Evolutionary conservation across 1,140 invertebrate genomes (phyloP), one percentile per base, ranked within the genome.

Genomic region (Galendromus occidentalis): DNA sequence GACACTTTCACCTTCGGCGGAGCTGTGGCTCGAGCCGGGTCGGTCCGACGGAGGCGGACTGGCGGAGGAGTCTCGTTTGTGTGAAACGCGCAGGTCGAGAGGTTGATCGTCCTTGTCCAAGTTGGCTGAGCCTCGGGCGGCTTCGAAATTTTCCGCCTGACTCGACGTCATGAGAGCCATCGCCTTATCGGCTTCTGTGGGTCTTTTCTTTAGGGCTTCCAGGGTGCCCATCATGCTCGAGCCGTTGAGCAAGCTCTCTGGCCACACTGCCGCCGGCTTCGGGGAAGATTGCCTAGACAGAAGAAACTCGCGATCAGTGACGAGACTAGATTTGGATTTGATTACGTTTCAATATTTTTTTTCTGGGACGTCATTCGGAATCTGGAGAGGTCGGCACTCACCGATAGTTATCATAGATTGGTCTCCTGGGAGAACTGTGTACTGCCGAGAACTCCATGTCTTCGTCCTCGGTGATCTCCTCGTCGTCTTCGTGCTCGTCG

Each of bases 1-100:
- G 17, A 59, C 33, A 9, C 51, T 59, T 59, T 59, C 51, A 25
- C 51, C 51, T 33, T 59, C 51, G 14, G 25, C 51, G 4, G 51
- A 59, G 51, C 51, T 59, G 25, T 59, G 51, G 22, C 51, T 59
- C 1, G 51, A 59, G 25, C 51, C 51, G 20, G 51, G 51, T 29
- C 51, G 12, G 33, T 59, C 51, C 25, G 51, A 59, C 1, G 51
- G 51, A 59, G 51, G 51, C 14, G 51, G 51, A 9, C 51, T 59
- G 2, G 51, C 51, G 6, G 51, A 59, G n/a, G 51, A 59, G 22
- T 59, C 74, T 72, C 87, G 86, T 71, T 89, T 90, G 73, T 85
- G 84, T 51, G 86, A 86, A 44, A 90, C 80, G 67, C 86, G 80
- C 9, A 91, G 79, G 74, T 90, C 88, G 55, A 91, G 76, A 2